Conservation (phyloP, 2,113 vertebrate genomes). For the Myrmophylax atrothorax region DNA sequence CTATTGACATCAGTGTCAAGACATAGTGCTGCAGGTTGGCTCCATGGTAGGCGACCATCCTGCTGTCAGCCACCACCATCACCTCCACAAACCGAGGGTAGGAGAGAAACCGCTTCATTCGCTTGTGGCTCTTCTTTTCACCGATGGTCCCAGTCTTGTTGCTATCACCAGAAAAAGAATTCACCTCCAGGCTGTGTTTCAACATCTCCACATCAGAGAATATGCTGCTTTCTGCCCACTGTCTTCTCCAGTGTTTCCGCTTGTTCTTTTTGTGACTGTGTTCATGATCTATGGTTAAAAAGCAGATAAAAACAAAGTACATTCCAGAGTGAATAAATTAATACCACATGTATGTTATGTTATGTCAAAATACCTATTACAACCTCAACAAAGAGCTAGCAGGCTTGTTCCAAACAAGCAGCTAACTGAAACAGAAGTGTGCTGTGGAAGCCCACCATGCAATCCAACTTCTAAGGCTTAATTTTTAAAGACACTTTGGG, state of each 20-base stretch:
- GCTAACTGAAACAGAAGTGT: background rate
- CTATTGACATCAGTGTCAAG: constrained; percentile 97
- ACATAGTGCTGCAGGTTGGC: constrained; percentile 96
- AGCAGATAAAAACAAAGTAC: background rate
- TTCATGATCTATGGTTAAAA: constrained; percentile 79
- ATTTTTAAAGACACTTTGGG: background rate
- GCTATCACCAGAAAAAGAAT: constrained; percentile 54
- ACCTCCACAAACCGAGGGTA: constrained; percentile 98
- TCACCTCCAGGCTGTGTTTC: constrained; percentile 70
- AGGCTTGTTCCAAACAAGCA: background rate
- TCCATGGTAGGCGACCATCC: constrained; percentile 94
- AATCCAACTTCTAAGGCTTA: background rate
- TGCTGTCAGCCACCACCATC: constrained; percentile 97
- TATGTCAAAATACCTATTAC: background rate
- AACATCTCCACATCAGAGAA: constrained; percentile 79
- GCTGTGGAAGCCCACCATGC: background rate
- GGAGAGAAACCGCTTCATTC: constrained; percentile 94
- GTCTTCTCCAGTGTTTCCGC: constrained; percentile 64
- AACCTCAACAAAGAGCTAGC: background rate
- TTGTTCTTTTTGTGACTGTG: constrained; percentile 78
- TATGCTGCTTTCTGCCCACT: constrained; percentile 50
- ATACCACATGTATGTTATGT: background rate
- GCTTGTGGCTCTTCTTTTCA: constrained; percentile 82
- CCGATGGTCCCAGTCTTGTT: constrained; percentile 72
- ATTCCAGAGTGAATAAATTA: background rate